Conservation (phyloP, 2,113 vertebrate genomes). For the Cervus canadensis region DNA sequence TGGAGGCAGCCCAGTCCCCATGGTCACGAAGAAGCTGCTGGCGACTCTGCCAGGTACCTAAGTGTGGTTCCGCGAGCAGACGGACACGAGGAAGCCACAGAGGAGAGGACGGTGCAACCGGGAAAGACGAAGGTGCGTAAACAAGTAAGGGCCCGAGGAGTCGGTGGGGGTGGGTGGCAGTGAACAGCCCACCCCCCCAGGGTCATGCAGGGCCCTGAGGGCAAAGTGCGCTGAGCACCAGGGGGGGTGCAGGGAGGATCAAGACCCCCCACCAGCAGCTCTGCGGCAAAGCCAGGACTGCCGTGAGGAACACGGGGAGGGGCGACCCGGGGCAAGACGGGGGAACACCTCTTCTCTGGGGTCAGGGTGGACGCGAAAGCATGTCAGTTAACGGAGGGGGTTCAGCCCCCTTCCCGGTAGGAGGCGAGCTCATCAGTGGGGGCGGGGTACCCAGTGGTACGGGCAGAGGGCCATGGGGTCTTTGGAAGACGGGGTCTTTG, state of each 20-base stretch:
- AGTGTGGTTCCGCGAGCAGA: background rate
- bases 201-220: rapidly evolving
- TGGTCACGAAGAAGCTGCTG: background rate
- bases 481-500: background rate
- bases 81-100: background rate
- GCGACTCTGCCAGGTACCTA: background rate
- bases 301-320: rapidly evolving
- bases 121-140: background rate
- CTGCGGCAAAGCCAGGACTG: rapidly evolving
- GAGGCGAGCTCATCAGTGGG: background rate
- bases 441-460: rapidly evolving
- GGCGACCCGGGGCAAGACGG: rapidly evolving
- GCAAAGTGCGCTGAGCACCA: rapidly evolving
- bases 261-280: rapidly evolving
- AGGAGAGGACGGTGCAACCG: background rate
- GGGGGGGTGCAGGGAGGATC: rapidly evolving
- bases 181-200: rapidly evolving
- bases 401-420: background rate
- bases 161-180: rapidly evolving
- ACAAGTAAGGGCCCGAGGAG: rapidly evolving
- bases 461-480: rapidly evolving
- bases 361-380: rapidly evolving
- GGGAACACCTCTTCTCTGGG: background rate
- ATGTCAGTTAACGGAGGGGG: rapidly evolving
- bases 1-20: background rate